phyloP scores from a whole-genome alignment of 2,113 vertebrate genomes.

The Pogona vitticeps region DNA sequence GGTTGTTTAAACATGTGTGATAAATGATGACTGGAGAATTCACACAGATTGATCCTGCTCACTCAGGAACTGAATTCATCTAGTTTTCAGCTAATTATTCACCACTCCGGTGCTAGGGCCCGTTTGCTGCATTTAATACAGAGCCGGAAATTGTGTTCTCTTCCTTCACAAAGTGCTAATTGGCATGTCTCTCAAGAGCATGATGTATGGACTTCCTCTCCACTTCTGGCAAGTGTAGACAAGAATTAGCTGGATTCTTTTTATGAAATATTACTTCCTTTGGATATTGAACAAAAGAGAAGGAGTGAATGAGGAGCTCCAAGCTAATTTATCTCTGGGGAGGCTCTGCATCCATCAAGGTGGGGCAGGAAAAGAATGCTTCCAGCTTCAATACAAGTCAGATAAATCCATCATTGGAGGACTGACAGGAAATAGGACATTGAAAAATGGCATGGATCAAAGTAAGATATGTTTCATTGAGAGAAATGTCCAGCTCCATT shows the following conservation, averaged over 20 bases:
- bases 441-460: neutral
- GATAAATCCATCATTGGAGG: neutral
- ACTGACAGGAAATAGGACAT: neutral
- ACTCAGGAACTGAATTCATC: neutral
- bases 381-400: neutral
- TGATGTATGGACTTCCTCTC: neutral
- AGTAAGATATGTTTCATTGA: neutral
- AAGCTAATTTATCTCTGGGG: neutral
- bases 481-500: neutral
- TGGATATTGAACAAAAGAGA: neutral
- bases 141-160: neutral
- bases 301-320: neutral
- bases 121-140: neutral
- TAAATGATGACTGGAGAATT: neutral
- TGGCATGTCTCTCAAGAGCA: neutral
- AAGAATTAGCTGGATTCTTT: neutral
- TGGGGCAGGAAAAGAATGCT: neutral
- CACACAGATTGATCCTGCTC: neutral
- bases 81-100: conserved; percentile 5
- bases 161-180: neutral
- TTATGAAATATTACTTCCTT: rapidly evolving
- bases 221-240: rapidly evolving
- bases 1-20: neutral
- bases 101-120: neutral
- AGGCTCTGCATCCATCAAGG: neutral